phyloP scores from a whole-genome alignment of 2,113 vertebrate genomes.

The Chloroceryle aenea region DNA sequence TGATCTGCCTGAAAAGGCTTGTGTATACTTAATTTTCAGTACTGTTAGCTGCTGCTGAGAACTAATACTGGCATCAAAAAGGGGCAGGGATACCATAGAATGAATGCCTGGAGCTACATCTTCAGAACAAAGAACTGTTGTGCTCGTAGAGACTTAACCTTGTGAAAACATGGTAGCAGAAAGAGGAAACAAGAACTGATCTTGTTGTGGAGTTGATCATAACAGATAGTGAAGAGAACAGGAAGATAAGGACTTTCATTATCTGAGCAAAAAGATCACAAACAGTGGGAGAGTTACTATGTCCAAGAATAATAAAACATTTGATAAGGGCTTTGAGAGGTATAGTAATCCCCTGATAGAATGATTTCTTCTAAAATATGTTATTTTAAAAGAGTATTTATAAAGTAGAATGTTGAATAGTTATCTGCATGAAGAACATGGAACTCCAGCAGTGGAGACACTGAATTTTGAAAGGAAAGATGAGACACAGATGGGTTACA shows the following conservation, averaged over 20 bases:
- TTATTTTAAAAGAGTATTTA: neutral
- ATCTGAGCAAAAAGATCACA: neutral
- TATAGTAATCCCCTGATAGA: neutral
- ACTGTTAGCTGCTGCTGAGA: neutral
- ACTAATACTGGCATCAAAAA: neutral
- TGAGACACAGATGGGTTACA: neutral
- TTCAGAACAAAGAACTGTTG: neutral
- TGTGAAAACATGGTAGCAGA: neutral
- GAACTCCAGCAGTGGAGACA: neutral
- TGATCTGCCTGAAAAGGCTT: neutral
- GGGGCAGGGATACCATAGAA: too few relatives aligned
- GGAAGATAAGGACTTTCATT: constrained; percentile 16
- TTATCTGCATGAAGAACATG: neutral
- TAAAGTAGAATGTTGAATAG: neutral
- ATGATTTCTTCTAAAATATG: neutral
- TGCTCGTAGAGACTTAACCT: neutral
- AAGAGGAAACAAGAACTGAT: neutral
- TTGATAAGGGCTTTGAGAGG: neutral
- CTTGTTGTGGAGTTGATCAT: neutral
- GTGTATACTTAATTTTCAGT: neutral
- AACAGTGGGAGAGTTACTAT: neutral
- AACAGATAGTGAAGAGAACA: neutral
- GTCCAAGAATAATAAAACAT: neutral
- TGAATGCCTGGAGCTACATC: neutral
- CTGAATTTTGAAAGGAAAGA: neutral